phyloP scores from a whole-genome alignment of 2,113 vertebrate species.

The Antechinus stuartii region DNA sequence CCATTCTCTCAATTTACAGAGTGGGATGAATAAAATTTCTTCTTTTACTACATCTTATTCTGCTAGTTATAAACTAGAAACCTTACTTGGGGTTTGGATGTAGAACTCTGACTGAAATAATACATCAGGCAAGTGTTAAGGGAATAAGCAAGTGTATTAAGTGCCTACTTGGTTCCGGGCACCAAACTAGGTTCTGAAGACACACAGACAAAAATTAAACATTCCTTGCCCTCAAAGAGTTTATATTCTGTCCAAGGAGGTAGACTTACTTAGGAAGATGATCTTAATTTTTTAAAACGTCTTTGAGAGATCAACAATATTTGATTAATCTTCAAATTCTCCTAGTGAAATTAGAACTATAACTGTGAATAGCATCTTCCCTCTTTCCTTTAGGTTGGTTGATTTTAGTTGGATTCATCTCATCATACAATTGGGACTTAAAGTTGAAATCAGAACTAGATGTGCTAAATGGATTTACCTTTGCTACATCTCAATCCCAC shows the following conservation, averaged over 20 bases:
- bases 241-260: not conserved
- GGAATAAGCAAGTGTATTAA: not conserved
- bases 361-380: not conserved
- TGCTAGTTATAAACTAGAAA: not conserved
- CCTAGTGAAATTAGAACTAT: too few species aligned
- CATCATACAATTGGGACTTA: too few species aligned
- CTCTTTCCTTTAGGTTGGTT: not conserved
- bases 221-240: not conserved
- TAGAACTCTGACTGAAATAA: not conserved
- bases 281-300: too few species aligned
- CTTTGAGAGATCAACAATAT: too few species aligned
- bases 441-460: too few species aligned
- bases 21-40: not conserved
- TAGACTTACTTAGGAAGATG: not conserved
- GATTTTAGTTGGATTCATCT: not conserved
- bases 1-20: not conserved
- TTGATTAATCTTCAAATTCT: too few species aligned
- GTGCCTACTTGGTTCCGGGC: not conserved
- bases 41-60: not conserved
- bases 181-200: not conserved
- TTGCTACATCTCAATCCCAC: not conserved
- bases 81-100: not conserved
- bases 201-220: not conserved
- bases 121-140: not conserved
- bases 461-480: not conserved